phyloP scores from a whole-genome alignment of 37 sponge, comb jelly and placozoan species.

The Diacarnus erythraeanus region DNA sequence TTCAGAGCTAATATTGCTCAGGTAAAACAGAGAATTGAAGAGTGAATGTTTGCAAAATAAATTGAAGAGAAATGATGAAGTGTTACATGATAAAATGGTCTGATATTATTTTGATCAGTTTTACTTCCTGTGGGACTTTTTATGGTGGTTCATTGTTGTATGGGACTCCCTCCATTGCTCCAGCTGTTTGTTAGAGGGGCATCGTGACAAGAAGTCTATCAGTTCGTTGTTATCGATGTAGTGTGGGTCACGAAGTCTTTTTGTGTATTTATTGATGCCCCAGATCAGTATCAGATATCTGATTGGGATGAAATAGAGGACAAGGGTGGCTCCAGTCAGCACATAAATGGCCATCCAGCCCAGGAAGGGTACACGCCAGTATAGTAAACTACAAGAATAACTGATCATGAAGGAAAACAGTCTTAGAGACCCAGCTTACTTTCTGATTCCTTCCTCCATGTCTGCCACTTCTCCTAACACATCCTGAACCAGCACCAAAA shows the following conservation, averaged over 20 bases:
- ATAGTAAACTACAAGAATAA: conserved; percentile 56
- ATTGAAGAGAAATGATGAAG: background rate
- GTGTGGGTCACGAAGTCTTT: conserved; percentile 74
- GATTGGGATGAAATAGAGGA: conserved; percentile 78
- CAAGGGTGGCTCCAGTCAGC: conserved; percentile 38
- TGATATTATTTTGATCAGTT: background rate
- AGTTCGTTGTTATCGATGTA: conserved; percentile 88
- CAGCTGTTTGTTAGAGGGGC: conserved; percentile 79
- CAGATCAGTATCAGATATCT: conserved; percentile 73
- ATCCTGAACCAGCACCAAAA: conserved; percentile 78
- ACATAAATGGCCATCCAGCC: conserved; percentile 73
- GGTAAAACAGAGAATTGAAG: conserved; percentile 24
- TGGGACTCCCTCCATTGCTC: conserved; percentile 27
- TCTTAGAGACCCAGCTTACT: conserved; percentile 55
- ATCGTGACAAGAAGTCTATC: conserved; percentile 80
- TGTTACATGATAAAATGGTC: too few species aligned
- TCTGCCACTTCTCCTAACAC: conserved; percentile 62
- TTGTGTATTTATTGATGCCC: conserved; percentile 90
- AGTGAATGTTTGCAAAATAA: background rate
- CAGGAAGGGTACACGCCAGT: conserved; percentile 92
- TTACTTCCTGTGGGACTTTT: background rate
- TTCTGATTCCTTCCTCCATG: conserved; percentile 78
- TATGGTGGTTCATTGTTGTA: too few species aligned
- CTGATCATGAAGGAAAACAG: background rate
- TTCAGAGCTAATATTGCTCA: background rate